Percentiles rank a stretch among this genome's conserved stretches.
These are phyloP conservation scores for Rhabdornis inornatus DNA, from an alignment of 2,113 vertebrate genomes.

Conservation along the genomic window DNA sequence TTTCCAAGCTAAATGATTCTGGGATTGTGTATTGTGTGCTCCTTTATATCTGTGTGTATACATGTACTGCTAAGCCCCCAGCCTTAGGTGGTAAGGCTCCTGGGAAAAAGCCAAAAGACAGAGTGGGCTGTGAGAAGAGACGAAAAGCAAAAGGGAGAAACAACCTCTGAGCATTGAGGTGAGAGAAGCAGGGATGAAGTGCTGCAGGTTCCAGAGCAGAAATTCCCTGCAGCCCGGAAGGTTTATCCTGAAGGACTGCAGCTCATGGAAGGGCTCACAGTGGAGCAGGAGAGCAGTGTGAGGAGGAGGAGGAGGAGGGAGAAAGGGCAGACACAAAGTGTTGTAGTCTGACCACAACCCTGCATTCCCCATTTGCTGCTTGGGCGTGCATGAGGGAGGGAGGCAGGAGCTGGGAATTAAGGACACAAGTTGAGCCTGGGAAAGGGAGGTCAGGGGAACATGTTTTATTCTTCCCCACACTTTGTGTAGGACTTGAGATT, in stretches of 20 bases:
- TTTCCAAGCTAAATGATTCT: not conserved
- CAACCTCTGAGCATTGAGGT: not conserved
- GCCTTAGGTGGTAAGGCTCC: rapidly evolving
- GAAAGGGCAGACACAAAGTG: not conserved
- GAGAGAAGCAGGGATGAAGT: not conserved
- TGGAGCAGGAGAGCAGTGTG: not conserved
- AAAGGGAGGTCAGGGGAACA: not conserved
- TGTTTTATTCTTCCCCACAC: not conserved
- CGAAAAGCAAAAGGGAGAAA: not conserved
- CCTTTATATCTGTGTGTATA: not conserved
- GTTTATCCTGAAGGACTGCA: not conserved
- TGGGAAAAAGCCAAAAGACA: not conserved
- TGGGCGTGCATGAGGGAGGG: not conserved
- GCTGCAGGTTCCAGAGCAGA: not conserved
- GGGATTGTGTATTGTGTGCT: not conserved
- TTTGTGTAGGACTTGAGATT: not conserved
- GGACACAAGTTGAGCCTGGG: not conserved
- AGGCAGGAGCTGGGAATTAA: not conserved
- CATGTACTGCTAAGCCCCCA: not conserved
- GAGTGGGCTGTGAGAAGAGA: not conserved
- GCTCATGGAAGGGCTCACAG: rapidly evolving
- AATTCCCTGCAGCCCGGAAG: not conserved
- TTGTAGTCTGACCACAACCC: not conserved
- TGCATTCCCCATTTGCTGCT: not conserved
- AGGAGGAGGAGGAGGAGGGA: not conserved